A percentile compares a stretch with the other conserved stretches of the same genome.
These are phyloP conservation scores for Forbesichthys agassizii DNA, from an alignment of 2,113 vertebrate genomes.

Conservation along the genomic window DNA sequence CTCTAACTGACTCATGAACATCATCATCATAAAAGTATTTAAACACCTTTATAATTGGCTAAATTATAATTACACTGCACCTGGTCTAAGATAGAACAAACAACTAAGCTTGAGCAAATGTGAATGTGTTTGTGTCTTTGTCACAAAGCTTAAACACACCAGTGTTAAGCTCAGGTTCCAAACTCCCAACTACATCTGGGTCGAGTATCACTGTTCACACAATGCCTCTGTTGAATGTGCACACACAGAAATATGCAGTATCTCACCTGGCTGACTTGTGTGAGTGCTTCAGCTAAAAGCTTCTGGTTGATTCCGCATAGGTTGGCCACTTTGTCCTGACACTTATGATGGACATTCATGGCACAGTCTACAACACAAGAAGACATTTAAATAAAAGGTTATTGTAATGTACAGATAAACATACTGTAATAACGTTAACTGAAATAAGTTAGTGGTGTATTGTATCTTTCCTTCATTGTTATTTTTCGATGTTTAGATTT, in stretches of 20 bases:
- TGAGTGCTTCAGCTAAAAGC: constrained; percentile 93
- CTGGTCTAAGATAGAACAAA: too few species aligned
- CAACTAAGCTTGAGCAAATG: too few species aligned
- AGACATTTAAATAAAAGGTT: constrained; percentile 7
- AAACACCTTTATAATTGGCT: too few species aligned
- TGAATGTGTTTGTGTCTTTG: too few species aligned
- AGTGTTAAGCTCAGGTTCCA: constrained; percentile 24
- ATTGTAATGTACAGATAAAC: not conserved
- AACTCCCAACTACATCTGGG: not conserved
- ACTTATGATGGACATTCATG: constrained; percentile 98
- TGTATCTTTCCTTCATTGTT: too few species aligned
- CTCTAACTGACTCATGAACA: too few species aligned
- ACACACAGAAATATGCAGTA: not conserved
- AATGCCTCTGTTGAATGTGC: not conserved
- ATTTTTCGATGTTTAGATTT: too few species aligned
- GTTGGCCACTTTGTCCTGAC: constrained; percentile 96
- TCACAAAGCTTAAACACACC: constrained; percentile 22
- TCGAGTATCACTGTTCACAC: constrained; percentile 14
- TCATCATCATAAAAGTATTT: too few species aligned
- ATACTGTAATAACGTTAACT: not conserved
- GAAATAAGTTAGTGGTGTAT: too few species aligned
- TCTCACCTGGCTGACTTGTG: constrained; percentile 92
- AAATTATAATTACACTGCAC: too few species aligned
- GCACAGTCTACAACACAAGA: constrained; percentile 80
- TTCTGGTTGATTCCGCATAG: constrained; percentile 99